Evolutionary conservation across 2,888 invertebrate species (phyloP).

Genomic region (Ophion obscuratus): DNA sequence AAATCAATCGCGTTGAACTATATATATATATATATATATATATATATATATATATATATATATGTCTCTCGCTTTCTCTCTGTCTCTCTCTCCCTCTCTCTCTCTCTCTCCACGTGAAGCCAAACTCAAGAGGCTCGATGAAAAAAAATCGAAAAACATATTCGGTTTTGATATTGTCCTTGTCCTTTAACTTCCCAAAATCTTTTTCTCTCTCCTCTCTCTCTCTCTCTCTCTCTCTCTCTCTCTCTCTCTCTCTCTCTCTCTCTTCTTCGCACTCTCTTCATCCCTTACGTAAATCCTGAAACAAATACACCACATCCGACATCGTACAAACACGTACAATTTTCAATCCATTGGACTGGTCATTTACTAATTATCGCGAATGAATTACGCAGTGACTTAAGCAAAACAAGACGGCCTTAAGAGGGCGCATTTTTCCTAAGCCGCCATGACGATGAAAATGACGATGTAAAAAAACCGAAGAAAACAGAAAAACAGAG

Average conservation of each 20-base stretch:
- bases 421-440: constrained; percentile 58
- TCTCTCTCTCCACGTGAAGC: neutral
- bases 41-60: neutral
- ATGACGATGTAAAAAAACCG: constrained; percentile 28
- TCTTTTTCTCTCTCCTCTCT: constrained; percentile 50
- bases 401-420: constrained; percentile 68
- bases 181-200: constrained; percentile 43
- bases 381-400: constrained; percentile 62
- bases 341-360: constrained; percentile 54
- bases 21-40: neutral
- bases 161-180: constrained; percentile 22
- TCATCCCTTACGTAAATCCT: constrained; percentile 25
- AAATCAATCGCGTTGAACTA: constrained; percentile 16
- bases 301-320: constrained; percentile 30
- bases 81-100: neutral
- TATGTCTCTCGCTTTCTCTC: neutral
- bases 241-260: constrained; percentile 51
- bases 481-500: neutral
- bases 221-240: constrained; percentile 55
- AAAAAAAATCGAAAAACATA: constrained; percentile 4
- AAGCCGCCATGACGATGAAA: constrained; percentile 36
- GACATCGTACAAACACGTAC: constrained; percentile 54
- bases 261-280: constrained; percentile 41
- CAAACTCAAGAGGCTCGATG: constrained; percentile 8
- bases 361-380: constrained; percentile 60